Percentiles rank a stretch among this genome's conserved stretches.
phyloP scores from a whole-genome alignment of 64 coral and sea anemone species.

The Dendrophyllia cribrosa region DNA sequence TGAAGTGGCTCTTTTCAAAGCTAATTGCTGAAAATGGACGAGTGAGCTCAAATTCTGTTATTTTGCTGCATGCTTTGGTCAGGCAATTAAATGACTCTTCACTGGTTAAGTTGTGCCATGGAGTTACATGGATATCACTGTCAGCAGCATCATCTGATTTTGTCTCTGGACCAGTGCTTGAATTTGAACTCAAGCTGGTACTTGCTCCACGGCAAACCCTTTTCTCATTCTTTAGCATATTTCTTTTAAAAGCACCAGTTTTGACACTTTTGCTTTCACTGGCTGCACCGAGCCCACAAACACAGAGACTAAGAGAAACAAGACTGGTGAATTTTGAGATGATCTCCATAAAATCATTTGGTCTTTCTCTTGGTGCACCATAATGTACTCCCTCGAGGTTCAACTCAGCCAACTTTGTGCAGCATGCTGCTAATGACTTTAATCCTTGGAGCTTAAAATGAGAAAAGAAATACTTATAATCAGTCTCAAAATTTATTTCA shows the following conservation, averaged over 20 bases:
- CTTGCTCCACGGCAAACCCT: not conserved
- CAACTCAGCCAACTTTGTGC: constrained; percentile 14
- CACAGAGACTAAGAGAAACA: constrained; percentile 12
- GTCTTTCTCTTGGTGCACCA: not conserved
- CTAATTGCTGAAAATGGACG: not conserved
- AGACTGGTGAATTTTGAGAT: constrained; percentile 25
- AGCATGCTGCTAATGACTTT: constrained; percentile 7
- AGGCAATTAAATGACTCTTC: not conserved
- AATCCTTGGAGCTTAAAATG: constrained; percentile 19
- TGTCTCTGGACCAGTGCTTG: not conserved
- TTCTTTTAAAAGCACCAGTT: not conserved
- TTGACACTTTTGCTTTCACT: not conserved
- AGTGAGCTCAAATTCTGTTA: constrained; percentile 40
- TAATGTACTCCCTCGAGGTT: constrained; percentile 37
- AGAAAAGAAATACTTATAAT: not conserved
- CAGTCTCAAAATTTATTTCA: too few relatives aligned
- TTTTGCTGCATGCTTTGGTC: constrained; percentile 4
- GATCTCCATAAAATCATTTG: not conserved
- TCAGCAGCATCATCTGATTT: not conserved
- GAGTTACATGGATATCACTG: not conserved
- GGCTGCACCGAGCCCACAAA: not conserved
- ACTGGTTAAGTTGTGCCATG: not conserved
- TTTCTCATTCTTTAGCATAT: not conserved
- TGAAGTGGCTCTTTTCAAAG: not conserved
- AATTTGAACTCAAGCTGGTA: not conserved